Conservation (phyloP, 30 jellyfish, hydroid and myxozoan species). For the Morbakka virulenta region DNA sequence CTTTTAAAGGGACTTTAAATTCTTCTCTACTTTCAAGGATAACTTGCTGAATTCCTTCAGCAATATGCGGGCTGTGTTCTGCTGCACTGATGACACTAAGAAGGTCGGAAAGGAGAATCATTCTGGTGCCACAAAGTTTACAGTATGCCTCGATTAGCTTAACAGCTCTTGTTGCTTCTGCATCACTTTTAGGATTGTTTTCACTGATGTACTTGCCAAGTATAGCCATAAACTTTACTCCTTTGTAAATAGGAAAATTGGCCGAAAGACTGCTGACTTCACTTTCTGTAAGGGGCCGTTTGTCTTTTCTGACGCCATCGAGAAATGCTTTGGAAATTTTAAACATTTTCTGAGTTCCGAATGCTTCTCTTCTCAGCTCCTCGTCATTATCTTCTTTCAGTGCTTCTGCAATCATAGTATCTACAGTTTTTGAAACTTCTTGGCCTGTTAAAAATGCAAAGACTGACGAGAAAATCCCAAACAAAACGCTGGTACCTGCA, state of each 20-base stretch:
- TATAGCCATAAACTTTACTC: background rate
- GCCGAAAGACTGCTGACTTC: background rate
- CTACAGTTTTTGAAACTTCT: background rate
- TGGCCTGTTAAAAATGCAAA: background rate
- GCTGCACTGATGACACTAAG: background rate
- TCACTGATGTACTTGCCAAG: background rate
- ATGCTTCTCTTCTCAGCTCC: background rate
- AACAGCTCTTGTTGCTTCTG: background rate
- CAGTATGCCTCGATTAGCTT: background rate
- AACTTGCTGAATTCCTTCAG: background rate
- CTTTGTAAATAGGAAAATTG: background rate
- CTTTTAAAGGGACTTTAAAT: background rate
- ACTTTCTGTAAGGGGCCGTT: background rate
- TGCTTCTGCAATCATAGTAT: background rate
- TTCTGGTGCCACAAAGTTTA: background rate
- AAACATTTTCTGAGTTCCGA: background rate
- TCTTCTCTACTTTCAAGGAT: background rate
- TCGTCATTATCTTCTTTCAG: background rate
- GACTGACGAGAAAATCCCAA: background rate
- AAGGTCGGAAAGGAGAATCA: background rate
- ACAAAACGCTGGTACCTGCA: no score
- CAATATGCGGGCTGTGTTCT: background rate
- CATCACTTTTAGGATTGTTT: background rate
- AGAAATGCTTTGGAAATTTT: background rate
- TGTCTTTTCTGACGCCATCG: background rate